phyloP scores from a whole-genome alignment of 2,797 vertebrate species.

The Odontamblyopus lacepedii region DNA sequence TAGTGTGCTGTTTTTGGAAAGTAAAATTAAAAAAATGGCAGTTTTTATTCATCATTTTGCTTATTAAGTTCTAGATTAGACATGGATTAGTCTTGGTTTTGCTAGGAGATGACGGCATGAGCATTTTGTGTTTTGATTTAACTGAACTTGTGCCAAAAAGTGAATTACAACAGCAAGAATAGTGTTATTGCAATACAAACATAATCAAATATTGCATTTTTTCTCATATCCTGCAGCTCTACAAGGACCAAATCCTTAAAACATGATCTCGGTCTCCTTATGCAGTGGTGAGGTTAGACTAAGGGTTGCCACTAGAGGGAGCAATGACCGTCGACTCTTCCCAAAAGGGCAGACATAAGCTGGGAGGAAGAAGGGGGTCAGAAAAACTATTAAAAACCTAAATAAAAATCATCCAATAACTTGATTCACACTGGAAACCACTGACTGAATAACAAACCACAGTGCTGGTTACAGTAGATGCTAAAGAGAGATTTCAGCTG shows the following conservation, averaged over 20 bases:
- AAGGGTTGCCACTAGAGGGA: constrained; percentile 44
- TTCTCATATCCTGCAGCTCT: no score
- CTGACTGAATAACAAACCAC: constrained; percentile 80
- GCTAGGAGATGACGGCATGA: no score
- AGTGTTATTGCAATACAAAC: no score
- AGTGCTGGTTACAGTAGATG: constrained; percentile 80
- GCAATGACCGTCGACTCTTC: constrained; percentile 62
- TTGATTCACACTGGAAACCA: constrained; percentile 79
- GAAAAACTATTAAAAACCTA: constrained; percentile 61
- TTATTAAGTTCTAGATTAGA: no score
- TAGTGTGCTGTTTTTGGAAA: no score
- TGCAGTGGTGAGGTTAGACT: neutral
- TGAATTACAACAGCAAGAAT: no score
- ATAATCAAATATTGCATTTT: no score
- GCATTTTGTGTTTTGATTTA: no score
- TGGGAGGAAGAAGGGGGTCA: constrained; percentile 33
- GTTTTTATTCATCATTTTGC: no score
- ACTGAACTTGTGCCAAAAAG: no score
- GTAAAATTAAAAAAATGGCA: no score
- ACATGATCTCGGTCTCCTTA: neutral
- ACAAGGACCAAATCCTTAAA: neutral
- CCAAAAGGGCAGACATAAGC: constrained; percentile 63
- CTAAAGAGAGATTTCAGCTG: constrained; percentile 76
- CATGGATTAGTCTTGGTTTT: no score
- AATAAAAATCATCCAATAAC: constrained; percentile 73